Percentiles rank a stretch among this genome's conserved stretches.
Evolutionary conservation across 2,797 vertebrate genomes (phyloP).

Genomic region (Adelosebastes latens): DNA sequence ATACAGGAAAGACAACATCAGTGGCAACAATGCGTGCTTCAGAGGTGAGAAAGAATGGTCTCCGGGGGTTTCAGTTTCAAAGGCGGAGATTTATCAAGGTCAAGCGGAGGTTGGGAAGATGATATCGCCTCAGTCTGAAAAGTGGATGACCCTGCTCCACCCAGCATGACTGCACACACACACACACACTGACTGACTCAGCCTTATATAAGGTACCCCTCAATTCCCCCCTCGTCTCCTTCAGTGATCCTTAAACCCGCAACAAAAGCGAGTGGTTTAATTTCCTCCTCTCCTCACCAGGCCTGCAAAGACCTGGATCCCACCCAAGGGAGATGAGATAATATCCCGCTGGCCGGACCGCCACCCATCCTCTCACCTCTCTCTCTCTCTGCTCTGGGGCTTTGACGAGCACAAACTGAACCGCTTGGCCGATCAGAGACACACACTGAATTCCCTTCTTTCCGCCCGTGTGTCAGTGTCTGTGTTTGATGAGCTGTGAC

Average conservation of each 20-base stretch:
- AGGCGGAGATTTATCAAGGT: conserved; percentile 68
- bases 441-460: conserved; percentile 56
- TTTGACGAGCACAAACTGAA: conserved; percentile 61
- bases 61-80: conserved; percentile 70
- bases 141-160: conserved; percentile 54
- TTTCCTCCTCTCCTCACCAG: conserved; percentile 71
- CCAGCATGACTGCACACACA: conserved; percentile 17
- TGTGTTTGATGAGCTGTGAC: conserved; percentile 74
- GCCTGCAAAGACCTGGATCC: conserved; percentile 68
- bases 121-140: conserved; percentile 52
- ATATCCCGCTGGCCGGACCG: conserved; percentile 60
- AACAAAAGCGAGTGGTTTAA: conserved; percentile 76
- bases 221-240: conserved; percentile 17
- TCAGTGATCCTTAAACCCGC: conserved; percentile 63
- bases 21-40: conserved; percentile 42
- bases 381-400: conserved; percentile 46
- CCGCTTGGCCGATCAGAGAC: conserved; percentile 67
- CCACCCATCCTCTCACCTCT: conserved; percentile 62
- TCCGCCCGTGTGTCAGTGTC: conserved; percentile 57
- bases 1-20: conserved; percentile 62
- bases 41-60: conserved; percentile 58
- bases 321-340: conserved; percentile 78
- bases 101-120: conserved; percentile 69
- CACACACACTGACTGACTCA: conserved; percentile 36
- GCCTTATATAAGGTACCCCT: conserved; percentile 37